phyloP scores from a whole-genome alignment of 2,888 invertebrate genomes.

The Drosophila sordidapex region DNA sequence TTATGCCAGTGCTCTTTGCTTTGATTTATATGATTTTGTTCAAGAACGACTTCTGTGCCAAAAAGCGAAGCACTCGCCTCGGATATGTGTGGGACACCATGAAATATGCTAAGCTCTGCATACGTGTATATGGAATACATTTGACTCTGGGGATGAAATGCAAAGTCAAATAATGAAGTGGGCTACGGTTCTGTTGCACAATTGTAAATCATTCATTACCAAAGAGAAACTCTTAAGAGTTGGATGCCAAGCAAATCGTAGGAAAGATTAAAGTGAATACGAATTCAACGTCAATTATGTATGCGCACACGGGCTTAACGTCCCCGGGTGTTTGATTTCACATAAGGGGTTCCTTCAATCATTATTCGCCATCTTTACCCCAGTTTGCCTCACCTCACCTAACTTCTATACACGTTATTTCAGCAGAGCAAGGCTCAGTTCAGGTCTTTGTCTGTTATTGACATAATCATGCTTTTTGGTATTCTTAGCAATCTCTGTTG shows the following conservation, averaged over 20 bases:
- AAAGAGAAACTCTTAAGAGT: conserved; percentile 36
- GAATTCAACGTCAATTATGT: conserved; percentile 64
- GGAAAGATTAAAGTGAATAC: conserved; percentile 68
- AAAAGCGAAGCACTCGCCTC: background rate
- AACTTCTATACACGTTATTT: background rate
- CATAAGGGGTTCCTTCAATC: conserved; percentile 58
- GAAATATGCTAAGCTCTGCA: conserved; percentile 23
- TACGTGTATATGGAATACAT: background rate
- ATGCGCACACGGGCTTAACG: conserved; percentile 52
- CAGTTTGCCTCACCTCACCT: background rate
- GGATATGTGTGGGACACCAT: conserved; percentile 14
- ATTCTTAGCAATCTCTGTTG: conserved; percentile 54
- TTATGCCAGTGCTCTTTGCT: conserved; percentile 43
- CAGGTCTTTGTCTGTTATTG: conserved; percentile 27
- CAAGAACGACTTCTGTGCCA: background rate
- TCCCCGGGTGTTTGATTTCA: conserved; percentile 62
- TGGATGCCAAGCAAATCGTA: conserved; percentile 49
- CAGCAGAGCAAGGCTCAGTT: background rate
- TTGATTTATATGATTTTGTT: conserved; percentile 53
- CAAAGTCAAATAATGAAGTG: conserved; percentile 32
- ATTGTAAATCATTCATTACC: conserved; percentile 64
- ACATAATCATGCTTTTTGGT: conserved; percentile 42
- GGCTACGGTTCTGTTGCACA: conserved; percentile 40
- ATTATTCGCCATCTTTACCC: conserved; percentile 33
- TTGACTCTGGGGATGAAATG: conserved; percentile 15